These are phyloP conservation scores for Australoheros scitulus DNA, from an alignment of 2,113 vertebrate genomes.

Conservation along the genomic window DNA sequence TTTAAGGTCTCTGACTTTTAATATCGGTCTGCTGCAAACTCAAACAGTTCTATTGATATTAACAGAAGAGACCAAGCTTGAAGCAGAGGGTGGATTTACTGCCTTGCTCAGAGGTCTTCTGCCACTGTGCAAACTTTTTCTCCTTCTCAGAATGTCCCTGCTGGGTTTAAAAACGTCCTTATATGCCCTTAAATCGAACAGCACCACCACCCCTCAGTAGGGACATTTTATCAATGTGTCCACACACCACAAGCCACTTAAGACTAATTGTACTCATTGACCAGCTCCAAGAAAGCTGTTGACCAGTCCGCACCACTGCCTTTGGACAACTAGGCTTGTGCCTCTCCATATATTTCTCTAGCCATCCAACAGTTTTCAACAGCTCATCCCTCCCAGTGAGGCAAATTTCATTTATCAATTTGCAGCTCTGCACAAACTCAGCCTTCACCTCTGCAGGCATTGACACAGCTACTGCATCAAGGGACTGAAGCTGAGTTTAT, in stretches of 20 bases:
- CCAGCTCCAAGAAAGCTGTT: conserved; percentile 15
- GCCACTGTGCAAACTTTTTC: conserved; percentile 10
- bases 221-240: conserved; percentile 52
- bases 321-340: conserved; percentile 30
- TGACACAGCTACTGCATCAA: background rate
- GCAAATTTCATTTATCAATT: conserved; percentile 34
- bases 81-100: conserved; percentile 16
- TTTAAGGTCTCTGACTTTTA: conserved; percentile 8
- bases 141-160: conserved; percentile 27
- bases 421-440: conserved; percentile 29
- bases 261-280: conserved; percentile 34
- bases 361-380: conserved; percentile 1
- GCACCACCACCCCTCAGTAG: conserved; percentile 18
- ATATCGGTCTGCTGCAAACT: conserved; percentile 5
- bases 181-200: conserved; percentile 43
- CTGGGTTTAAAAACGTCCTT: conserved; percentile 49
- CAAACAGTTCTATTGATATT: background rate
- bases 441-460: conserved; percentile 30
- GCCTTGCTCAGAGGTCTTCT: conserved; percentile 20
- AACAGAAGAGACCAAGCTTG: background rate
- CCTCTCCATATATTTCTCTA: background rate
- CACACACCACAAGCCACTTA: conserved; percentile 39
- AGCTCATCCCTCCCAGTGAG: conserved; percentile 7
- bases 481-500: background rate
- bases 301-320: conserved; percentile 18